Conservation (phyloP, 2,797 vertebrate species). For the Pelochelys cantorii region DNA sequence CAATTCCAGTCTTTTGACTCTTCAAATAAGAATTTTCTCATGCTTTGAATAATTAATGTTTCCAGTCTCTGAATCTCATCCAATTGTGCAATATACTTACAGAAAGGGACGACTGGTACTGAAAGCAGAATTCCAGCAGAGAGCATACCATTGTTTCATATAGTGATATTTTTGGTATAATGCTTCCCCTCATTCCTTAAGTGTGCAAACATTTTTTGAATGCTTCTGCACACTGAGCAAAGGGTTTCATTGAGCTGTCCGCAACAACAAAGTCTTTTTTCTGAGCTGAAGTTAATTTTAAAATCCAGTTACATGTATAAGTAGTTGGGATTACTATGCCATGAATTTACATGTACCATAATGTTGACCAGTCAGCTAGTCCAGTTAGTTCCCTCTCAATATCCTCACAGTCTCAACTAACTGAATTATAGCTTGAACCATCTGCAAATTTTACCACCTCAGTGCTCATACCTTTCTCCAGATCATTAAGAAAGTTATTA, state of each 20-base stretch:
- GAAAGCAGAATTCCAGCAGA: background rate
- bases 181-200: background rate
- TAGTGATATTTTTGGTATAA: background rate
- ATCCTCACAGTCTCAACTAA: background rate
- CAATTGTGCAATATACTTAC: background rate
- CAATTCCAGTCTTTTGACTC: background rate
- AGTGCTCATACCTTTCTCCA: background rate
- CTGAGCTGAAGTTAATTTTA: background rate
- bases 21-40: background rate
- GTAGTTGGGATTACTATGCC: slow-evolving; percentile 10
- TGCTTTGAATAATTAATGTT: background rate
- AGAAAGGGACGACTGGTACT: background rate
- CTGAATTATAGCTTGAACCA: background rate
- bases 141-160: background rate
- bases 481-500: background rate
- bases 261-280: background rate
- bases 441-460: background rate
- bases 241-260: background rate
- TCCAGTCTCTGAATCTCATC: background rate
- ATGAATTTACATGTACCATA: background rate
- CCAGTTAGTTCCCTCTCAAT: background rate
- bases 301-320: background rate
- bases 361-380: background rate
- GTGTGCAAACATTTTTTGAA: background rate
- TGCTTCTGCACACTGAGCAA: background rate